Evolutionary conservation across 1,140 invertebrate species (phyloP).

Genomic region (Planococcus citri): DNA sequence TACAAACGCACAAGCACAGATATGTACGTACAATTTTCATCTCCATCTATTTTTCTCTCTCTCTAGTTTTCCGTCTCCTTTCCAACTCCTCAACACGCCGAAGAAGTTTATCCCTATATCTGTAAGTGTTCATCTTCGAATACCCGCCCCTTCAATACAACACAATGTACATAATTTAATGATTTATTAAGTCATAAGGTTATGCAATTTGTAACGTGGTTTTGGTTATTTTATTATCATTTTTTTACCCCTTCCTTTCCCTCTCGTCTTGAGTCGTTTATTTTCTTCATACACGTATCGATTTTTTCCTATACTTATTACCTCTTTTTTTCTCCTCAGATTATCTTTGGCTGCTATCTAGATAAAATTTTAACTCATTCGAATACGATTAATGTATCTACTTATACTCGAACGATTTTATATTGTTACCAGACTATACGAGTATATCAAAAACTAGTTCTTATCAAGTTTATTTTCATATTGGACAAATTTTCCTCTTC

Average conservation of each 20-base stretch:
- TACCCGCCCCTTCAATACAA: conserved; percentile 18
- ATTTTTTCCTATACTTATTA: background rate
- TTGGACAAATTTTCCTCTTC: no score
- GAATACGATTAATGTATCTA: no score
- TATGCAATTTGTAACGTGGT: conserved; percentile 16
- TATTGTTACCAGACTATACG: no score
- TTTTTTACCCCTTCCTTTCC: conserved; percentile 1
- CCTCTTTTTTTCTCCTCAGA: background rate
- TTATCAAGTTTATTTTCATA: no score
- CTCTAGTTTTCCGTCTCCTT: no score
- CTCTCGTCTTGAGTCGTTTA: background rate
- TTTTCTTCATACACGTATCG: background rate
- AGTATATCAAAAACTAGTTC: no score
- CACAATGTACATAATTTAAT: conserved; percentile 20
- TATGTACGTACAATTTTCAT: background rate
- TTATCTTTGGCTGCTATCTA: background rate
- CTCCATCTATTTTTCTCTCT: background rate
- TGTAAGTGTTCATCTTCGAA: conserved; percentile 11
- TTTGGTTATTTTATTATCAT: conserved; percentile 10
- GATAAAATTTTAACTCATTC: no score
- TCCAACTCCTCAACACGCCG: background rate
- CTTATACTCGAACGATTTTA: no score
- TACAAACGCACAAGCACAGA: background rate
- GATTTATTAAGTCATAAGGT: conserved; percentile 20
- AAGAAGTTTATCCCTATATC: conserved; percentile 13